These are phyloP conservation scores for Stegodyphus dumicola DNA, from an alignment of 1,140 invertebrate genomes.

Conservation along the genomic window DNA sequence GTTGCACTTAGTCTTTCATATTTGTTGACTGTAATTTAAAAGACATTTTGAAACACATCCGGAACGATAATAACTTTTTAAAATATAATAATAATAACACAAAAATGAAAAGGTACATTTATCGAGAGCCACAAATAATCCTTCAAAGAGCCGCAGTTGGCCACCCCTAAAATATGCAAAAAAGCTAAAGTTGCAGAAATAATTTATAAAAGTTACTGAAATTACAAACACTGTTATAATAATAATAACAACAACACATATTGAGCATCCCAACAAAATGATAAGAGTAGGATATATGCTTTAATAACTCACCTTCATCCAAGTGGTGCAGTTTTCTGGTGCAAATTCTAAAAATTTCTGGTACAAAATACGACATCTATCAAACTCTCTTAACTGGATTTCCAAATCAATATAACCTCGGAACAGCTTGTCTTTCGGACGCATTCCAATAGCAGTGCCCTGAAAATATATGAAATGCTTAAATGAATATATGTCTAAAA, in stretches of 20 bases:
- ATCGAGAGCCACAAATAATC: too few species aligned
- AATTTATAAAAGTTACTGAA: neutral
- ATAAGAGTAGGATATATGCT: neutral
- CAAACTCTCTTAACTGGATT: conserved; percentile 97
- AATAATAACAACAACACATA: too few species aligned
- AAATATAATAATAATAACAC: too few species aligned
- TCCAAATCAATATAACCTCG: conserved; percentile 98
- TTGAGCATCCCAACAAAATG: too few species aligned
- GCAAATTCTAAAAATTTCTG: conserved; percentile 97
- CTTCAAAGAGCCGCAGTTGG: too few species aligned
- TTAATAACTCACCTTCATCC: conserved; percentile 83
- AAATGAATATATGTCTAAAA: neutral
- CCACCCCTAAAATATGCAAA: neutral
- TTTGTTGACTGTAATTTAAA: too few species aligned
- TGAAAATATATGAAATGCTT: conserved; percentile 65
- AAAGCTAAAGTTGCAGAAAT: neutral
- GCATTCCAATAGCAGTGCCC: conserved; percentile 92
- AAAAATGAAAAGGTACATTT: too few species aligned
- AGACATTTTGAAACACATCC: too few species aligned
- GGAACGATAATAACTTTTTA: too few species aligned
- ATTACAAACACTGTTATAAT: neutral
- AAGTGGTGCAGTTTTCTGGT: conserved; percentile 97
- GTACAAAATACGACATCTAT: conserved; percentile 90
- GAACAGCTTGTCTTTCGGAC: conserved; percentile 97
- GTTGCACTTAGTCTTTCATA: too few species aligned